Conservation (phyloP, 2,888 invertebrate species). For the Daptonema setosum region DNA sequence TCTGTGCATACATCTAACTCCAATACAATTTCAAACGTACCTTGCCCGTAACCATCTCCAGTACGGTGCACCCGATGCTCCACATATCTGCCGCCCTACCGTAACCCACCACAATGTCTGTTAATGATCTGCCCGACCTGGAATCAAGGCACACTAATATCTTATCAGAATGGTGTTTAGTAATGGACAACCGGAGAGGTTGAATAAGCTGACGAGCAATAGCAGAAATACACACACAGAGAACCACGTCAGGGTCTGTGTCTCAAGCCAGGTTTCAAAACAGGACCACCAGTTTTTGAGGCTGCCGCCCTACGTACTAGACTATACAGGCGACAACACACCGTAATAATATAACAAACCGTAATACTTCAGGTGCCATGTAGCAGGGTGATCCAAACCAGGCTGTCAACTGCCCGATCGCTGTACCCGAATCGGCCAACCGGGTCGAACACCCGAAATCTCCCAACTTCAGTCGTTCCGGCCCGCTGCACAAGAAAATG, state of each 20-base stretch:
- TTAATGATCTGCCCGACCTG: conserved; percentile 41
- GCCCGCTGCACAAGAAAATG: conserved; percentile 65
- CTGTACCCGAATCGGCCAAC: conserved; percentile 7
- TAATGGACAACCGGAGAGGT: no score
- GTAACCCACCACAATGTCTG: conserved; percentile 55
- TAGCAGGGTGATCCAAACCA: conserved; percentile 85
- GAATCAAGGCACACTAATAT: conserved; percentile 2
- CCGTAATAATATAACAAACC: no score
- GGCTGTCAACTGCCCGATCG: conserved; percentile 58
- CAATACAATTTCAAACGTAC: no score
- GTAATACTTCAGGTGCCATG: conserved; percentile 92
- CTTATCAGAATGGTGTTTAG: no score
- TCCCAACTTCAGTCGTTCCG: conserved; percentile 53
- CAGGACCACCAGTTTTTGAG: no score
- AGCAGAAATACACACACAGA: no score
- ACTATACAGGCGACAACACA: no score
- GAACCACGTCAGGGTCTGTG: no score
- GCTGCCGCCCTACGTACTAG: no score
- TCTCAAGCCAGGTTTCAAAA: no score
- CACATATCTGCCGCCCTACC: conserved; percentile 83
- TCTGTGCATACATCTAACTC: no score
- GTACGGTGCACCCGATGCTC: conserved; percentile 81
- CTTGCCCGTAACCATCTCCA: conserved; percentile 83
- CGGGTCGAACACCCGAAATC: conserved; percentile 38
- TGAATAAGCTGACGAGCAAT: no score